A percentile compares a stretch with the other conserved stretches of the same genome.
These are phyloP conservation scores for Zapus hudsonius DNA, from an alignment of 2,113 vertebrate genomes.

Conservation along the genomic window DNA sequence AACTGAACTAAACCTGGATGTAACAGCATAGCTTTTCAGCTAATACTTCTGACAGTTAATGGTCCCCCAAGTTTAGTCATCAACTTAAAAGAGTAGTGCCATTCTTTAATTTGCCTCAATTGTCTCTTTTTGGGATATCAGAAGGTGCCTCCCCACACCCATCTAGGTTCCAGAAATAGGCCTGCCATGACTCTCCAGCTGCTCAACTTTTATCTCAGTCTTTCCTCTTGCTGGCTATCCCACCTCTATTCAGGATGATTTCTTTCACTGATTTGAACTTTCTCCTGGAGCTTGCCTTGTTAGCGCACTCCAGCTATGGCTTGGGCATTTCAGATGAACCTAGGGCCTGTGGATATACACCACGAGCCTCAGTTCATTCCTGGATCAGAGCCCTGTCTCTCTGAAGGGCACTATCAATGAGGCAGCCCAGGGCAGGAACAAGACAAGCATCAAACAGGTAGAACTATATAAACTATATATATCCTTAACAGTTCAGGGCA, in stretches of 20 bases:
- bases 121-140: neutral
- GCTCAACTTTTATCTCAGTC: neutral
- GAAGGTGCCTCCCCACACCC: neutral
- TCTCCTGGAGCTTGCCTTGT: neutral
- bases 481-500: neutral
- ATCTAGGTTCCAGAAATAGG: neutral
- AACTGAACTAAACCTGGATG: neutral
- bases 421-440: neutral
- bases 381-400: neutral
- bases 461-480: neutral
- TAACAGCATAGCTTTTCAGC: neutral
- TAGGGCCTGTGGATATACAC: neutral
- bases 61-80: neutral
- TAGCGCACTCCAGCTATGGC: neutral
- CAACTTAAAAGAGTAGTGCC: neutral
- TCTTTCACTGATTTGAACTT: neutral
- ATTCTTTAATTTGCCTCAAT: neutral
- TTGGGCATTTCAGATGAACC: neutral
- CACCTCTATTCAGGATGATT: neutral
- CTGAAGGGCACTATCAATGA: neutral
- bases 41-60: neutral
- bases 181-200: neutral
- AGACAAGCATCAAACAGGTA: neutral
- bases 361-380: neutral
- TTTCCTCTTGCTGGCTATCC: neutral